Conservation (phyloP, 2,797 vertebrate genomes). For the Epinephelus malabaricus region DNA sequence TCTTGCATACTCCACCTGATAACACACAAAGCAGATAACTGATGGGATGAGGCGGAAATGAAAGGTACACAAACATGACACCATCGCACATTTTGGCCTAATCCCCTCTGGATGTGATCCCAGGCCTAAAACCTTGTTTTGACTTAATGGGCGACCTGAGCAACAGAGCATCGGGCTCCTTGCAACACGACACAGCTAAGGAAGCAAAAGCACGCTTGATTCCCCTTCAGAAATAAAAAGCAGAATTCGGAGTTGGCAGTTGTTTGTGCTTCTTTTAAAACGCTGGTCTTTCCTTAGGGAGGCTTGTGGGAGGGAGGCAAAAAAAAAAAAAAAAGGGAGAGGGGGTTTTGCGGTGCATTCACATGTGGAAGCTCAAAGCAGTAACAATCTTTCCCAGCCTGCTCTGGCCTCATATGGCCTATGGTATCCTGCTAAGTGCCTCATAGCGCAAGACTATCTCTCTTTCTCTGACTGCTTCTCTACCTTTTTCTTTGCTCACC, state of each 20-base stretch:
- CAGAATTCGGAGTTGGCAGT: constrained; percentile 68
- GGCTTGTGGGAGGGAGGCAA: constrained; percentile 66
- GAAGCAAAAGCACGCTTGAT: constrained; percentile 44
- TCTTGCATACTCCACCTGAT: constrained; percentile 3
- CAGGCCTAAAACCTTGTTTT: constrained; percentile 15
- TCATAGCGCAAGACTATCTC: constrained; percentile 44
- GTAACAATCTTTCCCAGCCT: constrained; percentile 80
- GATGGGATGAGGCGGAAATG: constrained; percentile 42
- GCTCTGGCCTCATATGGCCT: constrained; percentile 77
- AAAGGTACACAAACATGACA: constrained; percentile 42
- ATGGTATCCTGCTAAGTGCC: constrained; percentile 66
- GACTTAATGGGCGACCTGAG: constrained; percentile 30
- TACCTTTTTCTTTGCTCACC: constrained; percentile 37
- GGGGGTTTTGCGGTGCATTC: constrained; percentile 73
- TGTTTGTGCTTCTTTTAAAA: constrained; percentile 80
- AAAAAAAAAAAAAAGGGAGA: constrained; percentile 34
- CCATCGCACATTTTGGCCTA: constrained; percentile 16
- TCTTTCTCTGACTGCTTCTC: constrained; percentile 24
- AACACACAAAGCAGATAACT: constrained; percentile 27
- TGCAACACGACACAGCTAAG: constrained; percentile 38
- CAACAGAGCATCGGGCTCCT: constrained; percentile 26
- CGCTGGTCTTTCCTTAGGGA: constrained; percentile 72
- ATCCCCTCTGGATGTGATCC: constrained; percentile 36
- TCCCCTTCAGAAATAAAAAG: constrained; percentile 71
- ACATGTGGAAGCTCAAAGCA: constrained; percentile 81